phyloP scores from a whole-genome alignment of 2,888 invertebrate species.

The Dioctria rufipes region DNA sequence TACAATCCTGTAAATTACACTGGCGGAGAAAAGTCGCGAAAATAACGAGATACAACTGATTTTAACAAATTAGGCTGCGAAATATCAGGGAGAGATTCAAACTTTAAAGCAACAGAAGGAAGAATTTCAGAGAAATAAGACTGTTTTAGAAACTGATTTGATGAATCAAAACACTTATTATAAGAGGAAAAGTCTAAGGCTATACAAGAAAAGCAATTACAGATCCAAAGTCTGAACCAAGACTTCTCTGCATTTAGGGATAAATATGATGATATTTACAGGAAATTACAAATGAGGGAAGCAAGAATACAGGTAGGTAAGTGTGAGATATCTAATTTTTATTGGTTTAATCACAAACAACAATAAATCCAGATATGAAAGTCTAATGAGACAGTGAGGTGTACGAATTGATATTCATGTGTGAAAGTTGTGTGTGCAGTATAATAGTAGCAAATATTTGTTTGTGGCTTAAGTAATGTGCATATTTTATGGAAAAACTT shows the following conservation, averaged over 20 bases:
- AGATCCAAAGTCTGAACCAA: slow-evolving; percentile 67
- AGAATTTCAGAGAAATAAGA: slow-evolving; percentile 72
- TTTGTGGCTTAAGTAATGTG: neutral
- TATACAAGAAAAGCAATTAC: slow-evolving; percentile 67
- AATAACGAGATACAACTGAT: slow-evolving; percentile 73
- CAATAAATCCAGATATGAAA: too few relatives aligned
- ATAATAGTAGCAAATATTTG: neutral
- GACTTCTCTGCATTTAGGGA: slow-evolving; percentile 66
- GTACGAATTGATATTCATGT: too few relatives aligned
- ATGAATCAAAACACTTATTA: slow-evolving; percentile 68
- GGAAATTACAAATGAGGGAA: slow-evolving; percentile 66
- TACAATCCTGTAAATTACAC: slow-evolving; percentile 72
- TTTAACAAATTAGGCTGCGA: slow-evolving; percentile 70
- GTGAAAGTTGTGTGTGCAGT: slow-evolving; percentile 42
- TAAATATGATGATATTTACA: slow-evolving; percentile 65
- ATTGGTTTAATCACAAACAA: too few relatives aligned
- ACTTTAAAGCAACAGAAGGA: slow-evolving; percentile 75
- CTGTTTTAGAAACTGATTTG: slow-evolving; percentile 66
- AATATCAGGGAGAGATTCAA: slow-evolving; percentile 74
- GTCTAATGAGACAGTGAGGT: too few relatives aligned
- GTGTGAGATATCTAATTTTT: neutral
- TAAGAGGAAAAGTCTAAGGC: slow-evolving; percentile 67
- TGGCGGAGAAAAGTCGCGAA: slow-evolving; percentile 74
- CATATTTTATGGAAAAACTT: too few relatives aligned
- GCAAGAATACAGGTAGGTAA: slow-evolving; percentile 70